A percentile compares a stretch with the other conserved stretches of the same genome.
Conservation (phyloP, 2,888 invertebrate genomes). For the Melikaiella ostensackeni region DNA sequence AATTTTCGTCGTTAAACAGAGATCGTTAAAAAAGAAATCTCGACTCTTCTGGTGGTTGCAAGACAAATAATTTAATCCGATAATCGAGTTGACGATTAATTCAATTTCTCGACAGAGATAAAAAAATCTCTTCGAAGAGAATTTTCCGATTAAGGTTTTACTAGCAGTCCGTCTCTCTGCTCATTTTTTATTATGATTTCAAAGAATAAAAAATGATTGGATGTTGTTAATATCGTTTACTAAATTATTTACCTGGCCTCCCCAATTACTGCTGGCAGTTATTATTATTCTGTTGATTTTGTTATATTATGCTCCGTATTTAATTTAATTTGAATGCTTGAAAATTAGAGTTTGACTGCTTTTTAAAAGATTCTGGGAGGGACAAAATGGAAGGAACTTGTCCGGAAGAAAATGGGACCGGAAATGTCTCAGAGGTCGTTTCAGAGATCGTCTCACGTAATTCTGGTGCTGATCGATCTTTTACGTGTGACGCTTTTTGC, state of each 20-base stretch:
- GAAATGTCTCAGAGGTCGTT: slow-evolving; percentile 17
- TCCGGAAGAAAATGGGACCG: not conserved
- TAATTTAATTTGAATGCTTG: no score
- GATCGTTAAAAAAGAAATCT: slow-evolving; percentile 38
- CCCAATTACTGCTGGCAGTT: no score
- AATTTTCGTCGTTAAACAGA: slow-evolving; percentile 32
- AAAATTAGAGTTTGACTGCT: no score
- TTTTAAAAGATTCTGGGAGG: not conserved
- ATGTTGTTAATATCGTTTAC: not conserved
- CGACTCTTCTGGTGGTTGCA: slow-evolving; percentile 10
- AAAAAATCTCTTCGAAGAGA: slow-evolving; percentile 3
- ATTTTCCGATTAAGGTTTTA: not conserved
- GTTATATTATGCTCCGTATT: not conserved
- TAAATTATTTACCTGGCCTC: not conserved
- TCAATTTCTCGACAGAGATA: not conserved
- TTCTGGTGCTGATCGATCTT: slow-evolving; percentile 16
- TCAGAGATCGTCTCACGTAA: slow-evolving; percentile 18
- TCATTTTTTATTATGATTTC: not conserved
- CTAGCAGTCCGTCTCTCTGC: not conserved
- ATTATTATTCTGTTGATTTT: no score
- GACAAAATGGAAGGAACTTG: not conserved
- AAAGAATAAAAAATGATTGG: not conserved
- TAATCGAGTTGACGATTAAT: slow-evolving; percentile 35
- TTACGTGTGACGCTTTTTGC: slow-evolving; percentile 34
- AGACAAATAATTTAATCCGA: slow-evolving; percentile 34